These are phyloP conservation scores for Delphinus delphis DNA, from an alignment of 2,113 vertebrate genomes.

Conservation along the genomic window DNA sequence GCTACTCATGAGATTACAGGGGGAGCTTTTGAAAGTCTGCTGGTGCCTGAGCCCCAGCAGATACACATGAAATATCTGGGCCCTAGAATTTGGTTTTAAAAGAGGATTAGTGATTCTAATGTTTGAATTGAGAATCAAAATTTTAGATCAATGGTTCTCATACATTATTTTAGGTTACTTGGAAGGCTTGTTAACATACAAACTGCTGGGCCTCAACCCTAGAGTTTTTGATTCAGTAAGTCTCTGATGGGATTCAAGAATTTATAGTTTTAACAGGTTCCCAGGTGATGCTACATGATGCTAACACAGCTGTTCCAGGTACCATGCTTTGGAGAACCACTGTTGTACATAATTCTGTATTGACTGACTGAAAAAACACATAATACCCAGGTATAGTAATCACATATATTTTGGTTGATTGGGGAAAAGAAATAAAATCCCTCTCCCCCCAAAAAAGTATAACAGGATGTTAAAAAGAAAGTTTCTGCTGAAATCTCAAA, in stretches of 20 bases:
- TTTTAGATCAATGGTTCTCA: neutral
- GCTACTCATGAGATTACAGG: neutral
- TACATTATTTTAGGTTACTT: neutral
- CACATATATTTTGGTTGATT: neutral
- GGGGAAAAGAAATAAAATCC: neutral
- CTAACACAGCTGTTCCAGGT: accelerated
- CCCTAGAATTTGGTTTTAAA: neutral
- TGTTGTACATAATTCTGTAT: neutral
- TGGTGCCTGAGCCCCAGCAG: neutral
- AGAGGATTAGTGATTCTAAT: neutral
- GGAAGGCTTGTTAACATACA: neutral
- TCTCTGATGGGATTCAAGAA: neutral
- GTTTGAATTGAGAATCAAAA: neutral
- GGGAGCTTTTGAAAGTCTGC: neutral
- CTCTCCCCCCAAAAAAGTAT: neutral
- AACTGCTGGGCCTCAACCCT: neutral
- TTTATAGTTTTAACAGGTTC: neutral
- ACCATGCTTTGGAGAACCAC: neutral
- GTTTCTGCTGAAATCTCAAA: neutral
- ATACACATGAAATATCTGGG: neutral
- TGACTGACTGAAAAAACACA: neutral
- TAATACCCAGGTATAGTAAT: neutral
- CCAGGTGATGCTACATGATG: neutral
- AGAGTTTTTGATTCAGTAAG: neutral
- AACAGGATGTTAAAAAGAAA: neutral